A percentile compares a stretch with the other conserved stretches of the same genome.
Evolutionary conservation across 1,140 invertebrate species (phyloP).

Genomic region (Cherax quadricarinatus): DNA sequence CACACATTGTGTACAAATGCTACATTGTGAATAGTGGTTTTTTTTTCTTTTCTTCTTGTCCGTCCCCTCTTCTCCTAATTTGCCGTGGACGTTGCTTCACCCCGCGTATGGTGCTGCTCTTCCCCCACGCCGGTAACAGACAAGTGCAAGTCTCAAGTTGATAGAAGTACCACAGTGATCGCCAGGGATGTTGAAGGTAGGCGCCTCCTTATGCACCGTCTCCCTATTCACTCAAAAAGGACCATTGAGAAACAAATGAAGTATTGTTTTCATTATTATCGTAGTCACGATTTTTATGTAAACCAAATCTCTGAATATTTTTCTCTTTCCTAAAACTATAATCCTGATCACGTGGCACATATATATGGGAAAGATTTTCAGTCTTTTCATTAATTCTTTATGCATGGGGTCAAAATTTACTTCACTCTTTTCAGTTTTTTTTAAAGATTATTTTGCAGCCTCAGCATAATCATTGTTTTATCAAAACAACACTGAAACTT

Average conservation of each 20-base stretch:
- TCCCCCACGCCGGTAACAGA: slow-evolving; percentile 80
- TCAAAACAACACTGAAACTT: slow-evolving; percentile 23
- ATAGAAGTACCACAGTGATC: slow-evolving; percentile 95
- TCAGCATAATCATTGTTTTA: slow-evolving; percentile 12
- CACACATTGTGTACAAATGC: slow-evolving; percentile 57
- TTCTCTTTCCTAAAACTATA: slow-evolving; percentile 46
- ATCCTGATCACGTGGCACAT: slow-evolving; percentile 62
- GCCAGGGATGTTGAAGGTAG: slow-evolving; percentile 95
- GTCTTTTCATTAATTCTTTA: slow-evolving; percentile 18
- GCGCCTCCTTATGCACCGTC: slow-evolving; percentile 68
- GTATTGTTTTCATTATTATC: slow-evolving; percentile 35
- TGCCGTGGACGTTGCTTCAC: slow-evolving; percentile 65
- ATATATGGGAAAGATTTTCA: not conserved
- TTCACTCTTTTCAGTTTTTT: slow-evolving; percentile 12
- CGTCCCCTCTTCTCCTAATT: slow-evolving; percentile 64
- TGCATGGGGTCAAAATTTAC: slow-evolving; percentile 56
- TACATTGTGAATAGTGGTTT: slow-evolving; percentile 65
- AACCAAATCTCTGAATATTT: slow-evolving; percentile 42
- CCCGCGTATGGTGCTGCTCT: slow-evolving; percentile 53
- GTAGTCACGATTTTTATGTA: slow-evolving; percentile 23
- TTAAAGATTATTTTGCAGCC: slow-evolving; percentile 17
- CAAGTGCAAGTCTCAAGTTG: slow-evolving; percentile 87
- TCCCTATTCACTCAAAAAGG: slow-evolving; percentile 51
- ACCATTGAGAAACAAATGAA: slow-evolving; percentile 40
- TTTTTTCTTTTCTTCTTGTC: slow-evolving; percentile 61